Percentiles rank a stretch among this genome's conserved stretches.
These are phyloP conservation scores for Cebidichthys violaceus DNA, from an alignment of 2,113 vertebrate genomes.

Conservation along the genomic window DNA sequence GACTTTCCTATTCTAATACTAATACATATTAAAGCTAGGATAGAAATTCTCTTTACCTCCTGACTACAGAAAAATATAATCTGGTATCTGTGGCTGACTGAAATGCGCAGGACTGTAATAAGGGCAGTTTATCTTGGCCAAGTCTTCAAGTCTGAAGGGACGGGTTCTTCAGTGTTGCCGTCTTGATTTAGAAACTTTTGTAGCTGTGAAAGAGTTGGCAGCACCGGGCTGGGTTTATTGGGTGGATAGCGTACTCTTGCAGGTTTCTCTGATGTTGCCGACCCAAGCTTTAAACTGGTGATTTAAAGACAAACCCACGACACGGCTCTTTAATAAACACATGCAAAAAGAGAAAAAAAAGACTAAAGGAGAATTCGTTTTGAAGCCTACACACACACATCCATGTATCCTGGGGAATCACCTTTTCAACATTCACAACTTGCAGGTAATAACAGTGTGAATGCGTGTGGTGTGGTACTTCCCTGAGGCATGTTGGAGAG, in stretches of 20 bases:
- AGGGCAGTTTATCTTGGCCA: too few relatives aligned
- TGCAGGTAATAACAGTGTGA: slow-evolving; percentile 5
- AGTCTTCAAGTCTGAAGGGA: too few relatives aligned
- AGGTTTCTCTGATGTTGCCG: background rate
- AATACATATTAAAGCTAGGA: background rate
- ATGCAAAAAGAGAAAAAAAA: background rate
- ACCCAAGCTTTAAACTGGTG: background rate
- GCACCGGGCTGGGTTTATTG: too few relatives aligned
- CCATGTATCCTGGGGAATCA: slow-evolving; percentile 11
- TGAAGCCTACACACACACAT: background rate
- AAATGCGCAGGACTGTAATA: background rate
- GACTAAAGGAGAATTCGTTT: background rate
- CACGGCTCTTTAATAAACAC: background rate
- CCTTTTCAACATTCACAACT: slow-evolving; percentile 8
- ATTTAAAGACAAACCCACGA: slow-evolving; percentile 6
- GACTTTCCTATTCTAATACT: background rate
- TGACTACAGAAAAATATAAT: too few relatives aligned
- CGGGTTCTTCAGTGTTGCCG: background rate
- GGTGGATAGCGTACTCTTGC: background rate
- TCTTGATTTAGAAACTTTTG: too few relatives aligned
- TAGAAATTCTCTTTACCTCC: too few relatives aligned
- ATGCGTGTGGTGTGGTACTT: background rate
- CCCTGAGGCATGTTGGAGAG: background rate
- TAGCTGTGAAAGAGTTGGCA: too few relatives aligned
- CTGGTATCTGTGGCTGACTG: background rate